phyloP scores from a whole-genome alignment of 2,113 vertebrate species.

The Poecilia latipinna region DNA sequence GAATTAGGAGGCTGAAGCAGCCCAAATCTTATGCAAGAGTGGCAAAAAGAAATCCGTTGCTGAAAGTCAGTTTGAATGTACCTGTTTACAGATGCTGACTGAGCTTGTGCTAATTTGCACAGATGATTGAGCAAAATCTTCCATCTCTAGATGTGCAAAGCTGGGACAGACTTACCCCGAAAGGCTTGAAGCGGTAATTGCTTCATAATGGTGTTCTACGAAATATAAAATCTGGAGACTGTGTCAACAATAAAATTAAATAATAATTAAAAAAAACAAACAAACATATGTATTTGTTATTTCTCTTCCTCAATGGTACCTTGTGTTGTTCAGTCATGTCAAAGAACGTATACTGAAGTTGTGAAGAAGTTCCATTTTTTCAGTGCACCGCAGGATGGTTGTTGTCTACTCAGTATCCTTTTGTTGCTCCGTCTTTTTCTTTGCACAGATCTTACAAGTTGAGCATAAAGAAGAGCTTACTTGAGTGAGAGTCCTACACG shows the following conservation, averaged over 20 bases:
- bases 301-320: too few relatives aligned
- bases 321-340: too few relatives aligned
- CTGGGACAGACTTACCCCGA: too few relatives aligned
- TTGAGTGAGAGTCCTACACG: constrained; percentile 37
- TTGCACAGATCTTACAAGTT: constrained; percentile 40
- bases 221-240: too few relatives aligned
- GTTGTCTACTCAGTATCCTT: constrained; percentile 29
- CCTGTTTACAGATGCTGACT: neutral
- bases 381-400: neutral
- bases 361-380: neutral
- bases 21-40: neutral
- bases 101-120: too few relatives aligned
- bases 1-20: neutral
- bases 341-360: neutral
- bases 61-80: neutral
- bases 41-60: neutral
- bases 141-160: too few relatives aligned
- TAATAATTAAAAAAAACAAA: too few relatives aligned
- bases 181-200: neutral
- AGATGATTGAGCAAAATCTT: constrained; percentile 8
- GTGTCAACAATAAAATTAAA: too few relatives aligned
- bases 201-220: neutral
- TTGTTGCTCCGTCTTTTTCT: constrained; percentile 17
- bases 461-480: constrained; percentile 49
- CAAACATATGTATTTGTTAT: too few relatives aligned